phyloP scores from a whole-genome alignment of 2,888 invertebrate species.

The Isoperla grammatica region DNA sequence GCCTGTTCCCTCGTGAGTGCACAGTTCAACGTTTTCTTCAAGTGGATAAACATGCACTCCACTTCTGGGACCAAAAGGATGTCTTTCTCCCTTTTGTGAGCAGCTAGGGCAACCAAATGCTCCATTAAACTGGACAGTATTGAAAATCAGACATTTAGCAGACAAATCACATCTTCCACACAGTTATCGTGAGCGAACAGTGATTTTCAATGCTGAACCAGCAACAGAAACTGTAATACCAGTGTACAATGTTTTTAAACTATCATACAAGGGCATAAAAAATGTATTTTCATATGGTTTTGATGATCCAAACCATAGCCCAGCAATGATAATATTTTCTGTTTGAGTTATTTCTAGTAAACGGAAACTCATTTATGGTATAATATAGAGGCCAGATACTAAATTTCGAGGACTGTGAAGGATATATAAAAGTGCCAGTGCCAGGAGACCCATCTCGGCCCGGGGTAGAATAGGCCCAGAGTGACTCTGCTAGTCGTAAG shows the following conservation, averaged over 20 bases:
- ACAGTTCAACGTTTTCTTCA: slow-evolving; percentile 1
- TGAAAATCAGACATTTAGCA: slow-evolving; percentile 20
- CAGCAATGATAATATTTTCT: slow-evolving; percentile 26
- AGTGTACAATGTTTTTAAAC: not conserved
- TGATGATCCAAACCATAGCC: slow-evolving; percentile 20
- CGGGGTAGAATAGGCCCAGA: too few relatives aligned
- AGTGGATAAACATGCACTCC: slow-evolving; percentile 20
- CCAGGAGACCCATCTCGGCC: too few relatives aligned
- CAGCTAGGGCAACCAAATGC: slow-evolving; percentile 19
- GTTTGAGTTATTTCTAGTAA: slow-evolving; percentile 16
- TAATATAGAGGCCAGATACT: slow-evolving; percentile 32
- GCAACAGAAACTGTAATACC: not conserved
- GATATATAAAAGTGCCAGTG: too few relatives aligned
- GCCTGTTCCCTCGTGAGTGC: slow-evolving; percentile 10
- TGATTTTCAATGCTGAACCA: not conserved
- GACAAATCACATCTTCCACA: slow-evolving; percentile 24
- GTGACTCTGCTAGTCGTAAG: too few relatives aligned
- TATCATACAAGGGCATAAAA: slow-evolving; percentile 11
- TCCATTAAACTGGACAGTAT: slow-evolving; percentile 20
- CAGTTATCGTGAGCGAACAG: slow-evolving; percentile 5
- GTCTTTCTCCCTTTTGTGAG: slow-evolving; percentile 8
- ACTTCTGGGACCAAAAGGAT: not conserved
- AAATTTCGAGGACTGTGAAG: too few relatives aligned
- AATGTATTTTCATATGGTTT: slow-evolving; percentile 20
- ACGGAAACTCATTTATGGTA: slow-evolving; percentile 29